phyloP scores from a whole-genome alignment of 2,888 invertebrate genomes.

The Cremastinae sp. region DNA sequence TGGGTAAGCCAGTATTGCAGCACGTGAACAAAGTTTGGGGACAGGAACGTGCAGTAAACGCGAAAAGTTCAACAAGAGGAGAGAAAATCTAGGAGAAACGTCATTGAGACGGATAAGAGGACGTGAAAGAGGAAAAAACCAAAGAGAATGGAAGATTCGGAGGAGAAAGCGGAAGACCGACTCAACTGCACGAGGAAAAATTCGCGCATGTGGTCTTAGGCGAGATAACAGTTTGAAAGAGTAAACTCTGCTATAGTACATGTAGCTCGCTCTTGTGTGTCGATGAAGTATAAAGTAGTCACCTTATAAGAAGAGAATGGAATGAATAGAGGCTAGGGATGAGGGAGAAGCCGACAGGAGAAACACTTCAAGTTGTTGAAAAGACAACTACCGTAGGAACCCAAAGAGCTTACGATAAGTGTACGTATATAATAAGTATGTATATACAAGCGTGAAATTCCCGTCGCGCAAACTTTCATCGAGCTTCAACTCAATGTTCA shows the following conservation, averaged over 20 bases:
- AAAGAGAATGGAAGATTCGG: slow-evolving; percentile 1
- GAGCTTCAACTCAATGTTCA: not conserved
- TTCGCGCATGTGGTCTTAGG: slow-evolving; percentile 26
- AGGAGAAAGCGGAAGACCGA: slow-evolving; percentile 12
- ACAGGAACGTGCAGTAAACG: slow-evolving; percentile 51
- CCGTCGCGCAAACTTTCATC: slow-evolving; percentile 40
- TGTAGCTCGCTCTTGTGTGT: slow-evolving; percentile 36
- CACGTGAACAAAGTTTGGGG: slow-evolving; percentile 46
- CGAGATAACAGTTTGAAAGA: slow-evolving; percentile 48
- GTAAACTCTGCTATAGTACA: slow-evolving; percentile 44
- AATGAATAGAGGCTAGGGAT: slow-evolving; percentile 38
- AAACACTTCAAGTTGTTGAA: slow-evolving; percentile 47
- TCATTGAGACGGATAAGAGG: not conserved
- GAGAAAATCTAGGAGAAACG: slow-evolving; percentile 40
- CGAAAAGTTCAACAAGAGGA: slow-evolving; percentile 29
- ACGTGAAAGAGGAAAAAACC: slow-evolving; percentile 17
- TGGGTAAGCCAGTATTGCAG: slow-evolving; percentile 11
- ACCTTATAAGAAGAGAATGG: not conserved
- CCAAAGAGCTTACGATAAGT: slow-evolving; percentile 27
- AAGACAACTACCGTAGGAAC: slow-evolving; percentile 39
- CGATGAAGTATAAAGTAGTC: slow-evolving; percentile 41
- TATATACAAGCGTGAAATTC: slow-evolving; percentile 50
- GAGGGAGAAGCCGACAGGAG: slow-evolving; percentile 15
- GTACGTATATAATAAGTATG: slow-evolving; percentile 13
- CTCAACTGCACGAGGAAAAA: slow-evolving; percentile 21